A percentile compares a stretch with the other conserved stretches of the same genome.
These are phyloP conservation scores for Pseudonaja textilis DNA, from an alignment of 2,113 vertebrate species.

Conservation along the genomic window DNA sequence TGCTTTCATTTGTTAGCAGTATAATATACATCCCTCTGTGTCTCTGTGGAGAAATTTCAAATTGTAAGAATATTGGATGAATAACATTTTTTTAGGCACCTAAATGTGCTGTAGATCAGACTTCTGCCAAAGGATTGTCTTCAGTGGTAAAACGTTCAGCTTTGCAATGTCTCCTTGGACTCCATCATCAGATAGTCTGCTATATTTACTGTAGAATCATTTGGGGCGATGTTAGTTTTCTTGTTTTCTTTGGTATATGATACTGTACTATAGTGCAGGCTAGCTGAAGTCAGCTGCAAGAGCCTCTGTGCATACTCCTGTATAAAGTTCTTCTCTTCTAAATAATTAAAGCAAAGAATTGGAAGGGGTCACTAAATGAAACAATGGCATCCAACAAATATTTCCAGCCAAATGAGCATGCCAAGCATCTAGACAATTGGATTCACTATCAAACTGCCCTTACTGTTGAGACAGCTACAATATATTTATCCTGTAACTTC, in stretches of 20 bases:
- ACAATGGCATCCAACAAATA: background rate
- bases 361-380: background rate
- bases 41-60: background rate
- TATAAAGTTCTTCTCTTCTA: background rate
- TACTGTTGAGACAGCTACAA: background rate
- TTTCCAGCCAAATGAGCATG: background rate
- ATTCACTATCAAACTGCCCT: background rate
- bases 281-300: background rate
- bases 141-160: background rate
- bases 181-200: background rate
- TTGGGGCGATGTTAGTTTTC: background rate
- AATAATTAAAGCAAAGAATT: background rate
- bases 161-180: background rate
- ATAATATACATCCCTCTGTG: background rate
- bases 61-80: background rate
- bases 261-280: background rate
- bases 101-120: background rate
- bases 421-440: background rate
- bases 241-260: background rate
- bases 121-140: background rate
- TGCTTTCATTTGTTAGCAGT: background rate
- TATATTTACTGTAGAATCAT: background rate
- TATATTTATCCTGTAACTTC: background rate
- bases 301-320: background rate
- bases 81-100: background rate